phyloP scores from a whole-genome alignment of 2,113 vertebrate species.

The Antechinus flavipes region DNA sequence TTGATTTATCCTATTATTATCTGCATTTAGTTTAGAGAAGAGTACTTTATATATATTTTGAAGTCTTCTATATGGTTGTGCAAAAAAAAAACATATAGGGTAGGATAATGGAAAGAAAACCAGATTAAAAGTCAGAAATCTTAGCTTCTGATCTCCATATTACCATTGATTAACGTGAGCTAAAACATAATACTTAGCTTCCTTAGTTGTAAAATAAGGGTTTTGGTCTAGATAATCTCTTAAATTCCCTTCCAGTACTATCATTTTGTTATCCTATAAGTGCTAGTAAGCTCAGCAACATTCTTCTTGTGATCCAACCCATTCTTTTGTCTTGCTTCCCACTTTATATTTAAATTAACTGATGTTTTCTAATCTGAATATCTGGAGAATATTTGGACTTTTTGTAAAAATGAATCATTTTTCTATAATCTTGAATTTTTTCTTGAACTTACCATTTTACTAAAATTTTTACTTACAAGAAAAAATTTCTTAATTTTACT shows the following conservation, averaged over 20 bases:
- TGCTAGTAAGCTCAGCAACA: not conserved
- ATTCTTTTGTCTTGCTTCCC: not conserved
- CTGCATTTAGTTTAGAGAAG: conserved; percentile 18
- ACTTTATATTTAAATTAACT: not conserved
- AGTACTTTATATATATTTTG: not conserved
- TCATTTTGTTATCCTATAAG: not conserved
- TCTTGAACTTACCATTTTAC: not conserved
- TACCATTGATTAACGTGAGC: conserved; percentile 17
- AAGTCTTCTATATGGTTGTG: not conserved
- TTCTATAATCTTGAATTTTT: conserved; percentile 23
- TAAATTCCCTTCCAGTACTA: not conserved
- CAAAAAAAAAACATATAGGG: too few species aligned
- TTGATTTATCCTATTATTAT: not conserved
- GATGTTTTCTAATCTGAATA: not conserved
- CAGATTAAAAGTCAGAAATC: conserved; percentile 4
- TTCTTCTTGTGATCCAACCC: not conserved
- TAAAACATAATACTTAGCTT: conserved; percentile 1
- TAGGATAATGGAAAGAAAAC: not conserved
- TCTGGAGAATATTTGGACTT: not conserved
- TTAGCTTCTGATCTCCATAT: conserved; percentile 15
- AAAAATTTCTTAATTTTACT: not conserved
- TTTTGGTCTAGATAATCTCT: not conserved
- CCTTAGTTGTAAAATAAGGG: conserved; percentile 5
- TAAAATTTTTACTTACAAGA: conserved; percentile 28
- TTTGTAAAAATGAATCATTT: not conserved